Evolutionary conservation across 2,113 vertebrate species (phyloP).

Genomic region (Etia nguti): DNA sequence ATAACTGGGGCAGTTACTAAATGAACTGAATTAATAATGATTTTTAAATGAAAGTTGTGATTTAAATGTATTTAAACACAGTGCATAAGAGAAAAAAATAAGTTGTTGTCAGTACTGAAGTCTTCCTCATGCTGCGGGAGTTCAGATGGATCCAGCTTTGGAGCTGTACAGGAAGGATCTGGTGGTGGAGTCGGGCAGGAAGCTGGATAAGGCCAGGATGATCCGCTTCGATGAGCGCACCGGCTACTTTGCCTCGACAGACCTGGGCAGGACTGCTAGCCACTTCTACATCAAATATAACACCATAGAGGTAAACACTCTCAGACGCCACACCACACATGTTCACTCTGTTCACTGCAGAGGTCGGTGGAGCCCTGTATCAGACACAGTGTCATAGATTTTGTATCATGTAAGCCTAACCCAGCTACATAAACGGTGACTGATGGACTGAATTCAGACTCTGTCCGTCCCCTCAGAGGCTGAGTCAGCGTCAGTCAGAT

Average conservation of each 20-base stretch:
- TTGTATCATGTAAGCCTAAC: background rate
- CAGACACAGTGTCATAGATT: background rate
- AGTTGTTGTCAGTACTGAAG: background rate
- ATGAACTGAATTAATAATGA: background rate
- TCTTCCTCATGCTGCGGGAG: background rate
- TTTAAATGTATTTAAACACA: background rate
- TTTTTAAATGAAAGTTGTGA: background rate
- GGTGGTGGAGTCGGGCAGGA: conserved; percentile 86
- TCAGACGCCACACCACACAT: conserved; percentile 76
- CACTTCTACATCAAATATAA: conserved; percentile 98
- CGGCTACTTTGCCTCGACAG: conserved; percentile 93
- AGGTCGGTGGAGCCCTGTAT: conserved; percentile 31
- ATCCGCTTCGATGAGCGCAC: conserved; percentile 97
- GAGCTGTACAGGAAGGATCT: conserved; percentile 89
- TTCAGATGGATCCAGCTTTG: conserved; percentile 87
- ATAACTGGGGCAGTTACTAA: background rate
- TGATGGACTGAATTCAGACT: background rate
- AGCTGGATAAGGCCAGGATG: conserved; percentile 94
- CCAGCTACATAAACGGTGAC: no score
- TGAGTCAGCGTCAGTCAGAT: background rate
- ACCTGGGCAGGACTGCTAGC: conserved; percentile 93
- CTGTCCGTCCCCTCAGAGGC: no score
- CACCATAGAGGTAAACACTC: conserved; percentile 90
- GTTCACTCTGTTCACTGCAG: conserved; percentile 31
- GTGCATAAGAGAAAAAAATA: background rate